These are phyloP conservation scores for Todiramphus saurophagus DNA, from an alignment of 2,113 vertebrate species.

Conservation along the genomic window DNA sequence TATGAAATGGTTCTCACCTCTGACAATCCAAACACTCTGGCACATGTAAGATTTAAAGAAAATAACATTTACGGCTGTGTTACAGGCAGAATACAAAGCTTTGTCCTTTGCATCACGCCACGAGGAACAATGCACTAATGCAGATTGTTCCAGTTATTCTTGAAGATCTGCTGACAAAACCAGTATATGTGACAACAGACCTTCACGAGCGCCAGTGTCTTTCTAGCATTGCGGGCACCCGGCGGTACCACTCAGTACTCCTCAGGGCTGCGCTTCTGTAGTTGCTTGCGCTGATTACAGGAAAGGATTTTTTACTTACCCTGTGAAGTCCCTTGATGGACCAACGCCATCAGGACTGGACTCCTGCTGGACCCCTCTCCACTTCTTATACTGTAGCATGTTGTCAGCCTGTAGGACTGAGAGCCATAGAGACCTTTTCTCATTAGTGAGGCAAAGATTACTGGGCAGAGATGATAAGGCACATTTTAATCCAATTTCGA, in stretches of 20 bases:
- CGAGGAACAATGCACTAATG: rapidly evolving
- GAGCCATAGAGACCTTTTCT: background rate
- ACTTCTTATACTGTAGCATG: background rate
- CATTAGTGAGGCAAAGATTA: background rate
- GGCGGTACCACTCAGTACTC: background rate
- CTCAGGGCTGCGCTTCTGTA: background rate
- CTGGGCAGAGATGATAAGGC: background rate
- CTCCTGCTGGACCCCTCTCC: background rate
- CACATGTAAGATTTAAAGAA: background rate
- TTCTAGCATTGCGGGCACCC: rapidly evolving
- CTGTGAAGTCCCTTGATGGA: background rate
- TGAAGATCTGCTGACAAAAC: background rate
- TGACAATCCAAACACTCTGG: background rate
- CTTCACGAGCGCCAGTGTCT: background rate
- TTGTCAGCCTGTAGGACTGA: background rate
- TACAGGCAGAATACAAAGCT: background rate
- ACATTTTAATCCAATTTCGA: background rate
- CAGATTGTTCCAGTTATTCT: background rate
- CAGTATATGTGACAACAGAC: rapidly evolving
- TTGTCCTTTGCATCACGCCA: background rate
- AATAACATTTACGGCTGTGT: rapidly evolving
- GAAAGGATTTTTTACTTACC: background rate
- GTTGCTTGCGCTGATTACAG: background rate
- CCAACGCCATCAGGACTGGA: background rate
- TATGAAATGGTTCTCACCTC: background rate